Conservation (phyloP, 2,797 vertebrate genomes). For the Aselliscus stoliczkanus region DNA sequence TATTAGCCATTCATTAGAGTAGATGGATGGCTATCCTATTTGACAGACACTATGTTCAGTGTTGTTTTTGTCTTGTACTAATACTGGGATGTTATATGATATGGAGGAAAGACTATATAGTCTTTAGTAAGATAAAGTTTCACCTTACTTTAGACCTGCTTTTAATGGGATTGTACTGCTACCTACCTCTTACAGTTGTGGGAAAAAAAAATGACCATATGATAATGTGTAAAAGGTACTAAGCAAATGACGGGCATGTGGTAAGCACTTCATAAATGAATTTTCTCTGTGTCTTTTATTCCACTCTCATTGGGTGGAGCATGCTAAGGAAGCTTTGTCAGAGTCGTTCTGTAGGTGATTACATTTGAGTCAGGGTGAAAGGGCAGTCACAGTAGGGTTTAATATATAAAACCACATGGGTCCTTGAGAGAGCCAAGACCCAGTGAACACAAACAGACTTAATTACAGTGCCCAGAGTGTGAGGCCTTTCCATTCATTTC, state of each 20-base stretch:
- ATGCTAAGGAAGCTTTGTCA: background rate
- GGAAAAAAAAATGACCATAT: background rate
- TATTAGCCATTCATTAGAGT: background rate
- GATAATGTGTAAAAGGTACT: background rate
- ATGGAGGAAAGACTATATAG: background rate
- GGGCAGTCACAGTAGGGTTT: slow-evolving; percentile 14
- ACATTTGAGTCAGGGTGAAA: slow-evolving; percentile 46
- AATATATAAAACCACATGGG: slow-evolving; percentile 38
- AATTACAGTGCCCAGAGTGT: slow-evolving; percentile 36
- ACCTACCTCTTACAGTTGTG: background rate
- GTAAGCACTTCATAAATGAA: background rate
- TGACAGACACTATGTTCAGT: background rate
- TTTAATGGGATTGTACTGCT: background rate
- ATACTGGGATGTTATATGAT: background rate
- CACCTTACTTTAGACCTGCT: background rate
- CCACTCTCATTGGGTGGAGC: background rate
- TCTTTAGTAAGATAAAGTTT: background rate
- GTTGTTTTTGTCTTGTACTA: background rate
- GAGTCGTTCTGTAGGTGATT: slow-evolving; percentile 16
- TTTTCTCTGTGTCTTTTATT: background rate
- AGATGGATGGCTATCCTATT: background rate
- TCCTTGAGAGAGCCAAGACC: slow-evolving; percentile 30
- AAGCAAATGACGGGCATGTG: background rate
- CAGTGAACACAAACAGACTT: slow-evolving; percentile 42
- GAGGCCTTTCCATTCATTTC: slow-evolving; percentile 37